Percentiles rank a stretch among this genome's conserved stretches.
Conservation (phyloP, 2,113 vertebrate genomes). For the Antennarius striatus region DNA sequence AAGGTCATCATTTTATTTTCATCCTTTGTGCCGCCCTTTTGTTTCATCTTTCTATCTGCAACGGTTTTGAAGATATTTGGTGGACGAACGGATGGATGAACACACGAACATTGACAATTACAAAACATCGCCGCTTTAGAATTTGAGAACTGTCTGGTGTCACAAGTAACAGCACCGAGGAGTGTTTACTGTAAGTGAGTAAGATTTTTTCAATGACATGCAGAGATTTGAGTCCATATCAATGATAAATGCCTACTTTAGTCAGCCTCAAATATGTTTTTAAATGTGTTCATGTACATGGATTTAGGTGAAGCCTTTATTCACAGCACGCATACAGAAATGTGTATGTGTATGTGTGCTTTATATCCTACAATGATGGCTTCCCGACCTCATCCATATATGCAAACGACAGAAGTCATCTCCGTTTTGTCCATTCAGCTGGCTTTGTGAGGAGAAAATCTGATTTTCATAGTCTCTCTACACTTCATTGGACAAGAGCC, state of each 20-base stretch:
- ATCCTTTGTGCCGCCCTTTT: too few relatives aligned
- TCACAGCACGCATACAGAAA: background rate
- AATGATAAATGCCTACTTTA: slow-evolving; percentile 15
- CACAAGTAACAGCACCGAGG: background rate
- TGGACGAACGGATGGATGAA: too few relatives aligned
- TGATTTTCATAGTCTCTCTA: slow-evolving; percentile 47
- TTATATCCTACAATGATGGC: background rate
- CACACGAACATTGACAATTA: too few relatives aligned
- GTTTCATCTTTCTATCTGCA: too few relatives aligned
- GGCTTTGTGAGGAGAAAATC: slow-evolving; percentile 11
- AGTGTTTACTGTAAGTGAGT: slow-evolving; percentile 1
- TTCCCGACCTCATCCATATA: slow-evolving; percentile 31
- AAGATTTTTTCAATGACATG: slow-evolving; percentile 26
- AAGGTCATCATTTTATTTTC: too few relatives aligned
- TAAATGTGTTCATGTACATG: background rate
- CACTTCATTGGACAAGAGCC: slow-evolving; percentile 44
- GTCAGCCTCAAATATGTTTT: slow-evolving; percentile 7
- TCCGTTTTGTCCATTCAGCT: slow-evolving; percentile 28
- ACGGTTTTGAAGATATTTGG: too few relatives aligned
- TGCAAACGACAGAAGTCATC: slow-evolving; percentile 32
- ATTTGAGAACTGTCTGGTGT: too few relatives aligned
- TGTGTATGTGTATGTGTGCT: too few relatives aligned
- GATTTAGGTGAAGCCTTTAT: background rate
- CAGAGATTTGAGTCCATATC: slow-evolving; percentile 20
- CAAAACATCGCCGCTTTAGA: too few relatives aligned